A percentile compares a stretch with the other conserved stretches of the same genome.
phyloP scores from a whole-genome alignment of 2,888 invertebrate species.

The Trichopoda pennipes region DNA sequence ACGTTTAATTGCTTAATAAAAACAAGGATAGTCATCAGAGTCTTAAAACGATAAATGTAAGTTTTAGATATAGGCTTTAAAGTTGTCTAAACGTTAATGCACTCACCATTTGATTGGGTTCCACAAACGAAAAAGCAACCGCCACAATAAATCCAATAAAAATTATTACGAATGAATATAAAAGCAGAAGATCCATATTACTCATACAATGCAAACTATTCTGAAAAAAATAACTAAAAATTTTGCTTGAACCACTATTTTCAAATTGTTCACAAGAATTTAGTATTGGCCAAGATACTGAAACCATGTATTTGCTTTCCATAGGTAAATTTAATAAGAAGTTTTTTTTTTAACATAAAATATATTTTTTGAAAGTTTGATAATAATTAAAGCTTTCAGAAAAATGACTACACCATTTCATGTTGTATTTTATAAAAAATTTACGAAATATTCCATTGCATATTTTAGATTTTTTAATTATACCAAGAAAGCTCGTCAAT shows the following conservation, averaged over 20 bases:
- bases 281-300: background rate
- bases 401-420: background rate
- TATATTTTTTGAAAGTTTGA: background rate
- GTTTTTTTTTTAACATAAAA: background rate
- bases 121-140: background rate
- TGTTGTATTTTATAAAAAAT: background rate
- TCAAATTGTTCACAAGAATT: background rate
- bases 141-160: conserved; percentile 65
- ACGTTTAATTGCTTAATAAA: background rate
- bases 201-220: conserved; percentile 36
- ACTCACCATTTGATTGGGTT: background rate
- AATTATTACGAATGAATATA: conserved; percentile 66
- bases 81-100: background rate
- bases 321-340: background rate
- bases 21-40: background rate
- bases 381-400: background rate
- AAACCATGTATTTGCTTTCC: background rate
- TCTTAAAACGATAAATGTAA: background rate
- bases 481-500: no score
- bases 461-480: no score
- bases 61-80: background rate
- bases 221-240: background rate
- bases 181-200: conserved; percentile 56
- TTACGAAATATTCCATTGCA: no score
- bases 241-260: background rate